phyloP scores from a whole-genome alignment of 35 echinoderm and acorn worm genomes.

The Lytechinus pictus region DNA sequence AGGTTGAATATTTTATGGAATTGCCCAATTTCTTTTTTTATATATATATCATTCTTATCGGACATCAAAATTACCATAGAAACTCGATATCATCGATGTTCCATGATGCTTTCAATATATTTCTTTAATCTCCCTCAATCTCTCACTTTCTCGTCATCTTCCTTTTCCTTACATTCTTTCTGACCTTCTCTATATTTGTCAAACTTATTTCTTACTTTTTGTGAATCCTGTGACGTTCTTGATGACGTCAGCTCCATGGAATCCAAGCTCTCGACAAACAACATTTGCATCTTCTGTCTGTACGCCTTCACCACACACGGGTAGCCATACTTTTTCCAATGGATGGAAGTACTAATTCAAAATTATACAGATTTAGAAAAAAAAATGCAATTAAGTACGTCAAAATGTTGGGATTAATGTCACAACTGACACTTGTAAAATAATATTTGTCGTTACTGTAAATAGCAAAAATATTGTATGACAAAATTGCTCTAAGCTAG shows the following conservation, averaged over 20 bases:
- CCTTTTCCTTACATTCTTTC: background rate
- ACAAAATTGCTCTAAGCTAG: no score
- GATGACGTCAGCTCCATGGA: slow-evolving; percentile 41
- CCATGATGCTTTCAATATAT: no score
- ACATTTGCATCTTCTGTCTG: slow-evolving; percentile 31
- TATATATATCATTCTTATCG: no score
- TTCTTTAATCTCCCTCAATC: no score
- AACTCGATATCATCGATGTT: no score
- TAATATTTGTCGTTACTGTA: background rate
- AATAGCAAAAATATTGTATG: no score
- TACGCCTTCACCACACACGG: background rate
- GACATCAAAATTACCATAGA: no score
- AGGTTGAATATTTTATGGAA: no score
- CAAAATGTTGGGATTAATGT: background rate
- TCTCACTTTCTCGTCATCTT: no score
- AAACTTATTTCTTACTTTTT: background rate
- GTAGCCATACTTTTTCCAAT: background rate
- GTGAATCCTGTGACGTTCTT: background rate
- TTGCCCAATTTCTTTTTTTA: no score
- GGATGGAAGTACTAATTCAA: background rate
- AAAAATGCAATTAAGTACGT: background rate
- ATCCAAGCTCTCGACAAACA: slow-evolving; percentile 17
- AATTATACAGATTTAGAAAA: no score
- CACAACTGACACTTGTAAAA: background rate
- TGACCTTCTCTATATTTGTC: background rate